Evolutionary conservation across 2,888 invertebrate species (phyloP).

Genomic region (Pristionchus mayeri): DNA sequence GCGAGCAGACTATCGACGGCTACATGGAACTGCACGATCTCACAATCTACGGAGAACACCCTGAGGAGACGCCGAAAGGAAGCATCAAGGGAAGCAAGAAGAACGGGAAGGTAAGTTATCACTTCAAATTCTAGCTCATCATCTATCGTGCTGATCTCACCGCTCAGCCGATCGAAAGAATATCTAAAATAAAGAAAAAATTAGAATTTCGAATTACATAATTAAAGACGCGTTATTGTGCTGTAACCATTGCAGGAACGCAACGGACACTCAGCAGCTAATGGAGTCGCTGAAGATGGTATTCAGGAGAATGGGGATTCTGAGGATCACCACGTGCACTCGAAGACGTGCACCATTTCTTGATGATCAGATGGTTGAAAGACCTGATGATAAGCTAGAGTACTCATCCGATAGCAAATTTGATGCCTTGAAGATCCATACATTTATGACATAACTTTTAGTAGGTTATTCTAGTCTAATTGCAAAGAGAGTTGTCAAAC

Average conservation of each 20-base stretch:
- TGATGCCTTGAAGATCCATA: too few species aligned
- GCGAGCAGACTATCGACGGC: conserved; percentile 72
- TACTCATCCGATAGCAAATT: too few species aligned
- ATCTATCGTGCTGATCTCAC: neutral
- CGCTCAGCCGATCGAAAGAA: neutral
- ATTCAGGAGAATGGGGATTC: conserved; percentile 25
- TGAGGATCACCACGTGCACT: conserved; percentile 36
- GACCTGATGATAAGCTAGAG: too few species aligned
- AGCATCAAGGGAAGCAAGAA: conserved; percentile 56
- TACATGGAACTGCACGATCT: conserved; percentile 72
- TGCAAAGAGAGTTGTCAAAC: too few species aligned
- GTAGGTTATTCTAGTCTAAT: too few species aligned
- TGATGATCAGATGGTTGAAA: too few species aligned
- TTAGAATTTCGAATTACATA: neutral
- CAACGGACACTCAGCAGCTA: neutral
- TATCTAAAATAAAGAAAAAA: neutral
- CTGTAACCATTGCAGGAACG: neutral
- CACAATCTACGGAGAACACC: conserved; percentile 54
- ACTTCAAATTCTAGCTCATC: neutral
- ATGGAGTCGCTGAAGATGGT: neutral
- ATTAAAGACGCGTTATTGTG: neutral
- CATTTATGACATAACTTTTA: too few species aligned
- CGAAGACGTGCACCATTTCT: conserved; percentile 29
- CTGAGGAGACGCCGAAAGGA: neutral
- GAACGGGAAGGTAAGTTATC: neutral